phyloP scores from a whole-genome alignment of 2,888 invertebrate genomes.

The Nemoura dubitans region DNA sequence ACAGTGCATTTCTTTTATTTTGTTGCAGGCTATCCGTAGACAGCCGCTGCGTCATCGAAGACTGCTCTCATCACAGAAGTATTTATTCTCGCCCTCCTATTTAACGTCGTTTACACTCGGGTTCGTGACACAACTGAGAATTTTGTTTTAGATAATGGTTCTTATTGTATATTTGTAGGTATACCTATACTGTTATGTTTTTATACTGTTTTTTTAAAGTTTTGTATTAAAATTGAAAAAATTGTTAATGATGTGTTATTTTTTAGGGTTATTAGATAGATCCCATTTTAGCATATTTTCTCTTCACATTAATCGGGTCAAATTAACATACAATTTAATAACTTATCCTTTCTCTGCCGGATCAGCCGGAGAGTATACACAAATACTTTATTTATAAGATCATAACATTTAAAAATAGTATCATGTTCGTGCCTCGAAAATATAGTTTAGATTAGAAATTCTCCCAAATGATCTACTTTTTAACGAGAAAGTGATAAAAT shows the following conservation, averaged over 20 bases:
- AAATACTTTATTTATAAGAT: background rate
- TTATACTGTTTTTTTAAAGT: background rate
- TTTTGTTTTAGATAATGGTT: background rate
- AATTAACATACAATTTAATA: no score
- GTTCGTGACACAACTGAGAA: background rate
- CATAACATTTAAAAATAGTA: background rate
- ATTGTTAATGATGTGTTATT: background rate
- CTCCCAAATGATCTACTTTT: background rate
- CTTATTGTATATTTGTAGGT: background rate
- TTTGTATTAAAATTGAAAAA: background rate
- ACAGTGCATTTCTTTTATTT: background rate
- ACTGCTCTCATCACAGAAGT: background rate
- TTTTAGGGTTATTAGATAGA: background rate
- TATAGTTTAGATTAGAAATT: background rate
- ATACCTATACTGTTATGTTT: background rate
- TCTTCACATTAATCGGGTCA: background rate
- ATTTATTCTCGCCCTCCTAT: background rate
- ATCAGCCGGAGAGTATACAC: no score
- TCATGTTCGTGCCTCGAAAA: background rate
- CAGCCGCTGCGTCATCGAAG: background rate
- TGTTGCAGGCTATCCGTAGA: conserved; percentile 32
- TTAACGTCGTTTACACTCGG: conserved; percentile 7
- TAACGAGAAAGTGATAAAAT: background rate
- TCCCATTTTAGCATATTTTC: background rate
- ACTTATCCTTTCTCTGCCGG: no score